Evolutionary conservation across 2,888 invertebrate species (phyloP).

Genomic region (Selenia dentaria): DNA sequence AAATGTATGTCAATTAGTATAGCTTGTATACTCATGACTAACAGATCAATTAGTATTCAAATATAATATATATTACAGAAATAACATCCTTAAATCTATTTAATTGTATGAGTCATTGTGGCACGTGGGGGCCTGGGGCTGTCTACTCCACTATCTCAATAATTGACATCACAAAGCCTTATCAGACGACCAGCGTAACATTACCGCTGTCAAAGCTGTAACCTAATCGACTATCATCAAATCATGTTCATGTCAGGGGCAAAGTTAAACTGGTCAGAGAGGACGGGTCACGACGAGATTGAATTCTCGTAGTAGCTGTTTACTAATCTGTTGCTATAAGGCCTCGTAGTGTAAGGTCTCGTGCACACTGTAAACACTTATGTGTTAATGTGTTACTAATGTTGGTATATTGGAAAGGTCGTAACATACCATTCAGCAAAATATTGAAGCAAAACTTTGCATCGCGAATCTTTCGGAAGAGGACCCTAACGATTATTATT

Average conservation of each 20-base stretch:
- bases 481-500: too few species aligned
- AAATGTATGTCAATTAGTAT: too few species aligned
- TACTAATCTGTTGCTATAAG: constrained; percentile 5
- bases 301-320: constrained; percentile 8
- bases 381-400: too few species aligned
- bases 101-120: constrained; percentile 11
- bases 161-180: constrained; percentile 44
- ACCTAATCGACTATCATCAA: constrained; percentile 34
- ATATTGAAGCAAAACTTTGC: too few species aligned
- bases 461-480: too few species aligned
- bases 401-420: too few species aligned
- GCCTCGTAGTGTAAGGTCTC: not conserved
- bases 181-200: constrained; percentile 32
- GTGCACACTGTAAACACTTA: not conserved
- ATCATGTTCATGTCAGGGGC: constrained; percentile 35
- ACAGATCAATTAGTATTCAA: too few species aligned
- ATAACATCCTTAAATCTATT: not conserved
- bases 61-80: too few species aligned
- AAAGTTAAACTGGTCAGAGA: constrained; percentile 39
- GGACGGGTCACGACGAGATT: constrained; percentile 56
- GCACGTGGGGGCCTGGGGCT: constrained; percentile 22
- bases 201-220: constrained; percentile 28
- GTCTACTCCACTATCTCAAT: constrained; percentile 29
- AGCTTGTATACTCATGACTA: too few species aligned
- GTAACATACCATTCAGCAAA: too few species aligned